Evolutionary conservation across 2,888 invertebrate species (phyloP), one percentile per base, ranked within the genome.

Genomic region (Cantharis rufa): DNA sequence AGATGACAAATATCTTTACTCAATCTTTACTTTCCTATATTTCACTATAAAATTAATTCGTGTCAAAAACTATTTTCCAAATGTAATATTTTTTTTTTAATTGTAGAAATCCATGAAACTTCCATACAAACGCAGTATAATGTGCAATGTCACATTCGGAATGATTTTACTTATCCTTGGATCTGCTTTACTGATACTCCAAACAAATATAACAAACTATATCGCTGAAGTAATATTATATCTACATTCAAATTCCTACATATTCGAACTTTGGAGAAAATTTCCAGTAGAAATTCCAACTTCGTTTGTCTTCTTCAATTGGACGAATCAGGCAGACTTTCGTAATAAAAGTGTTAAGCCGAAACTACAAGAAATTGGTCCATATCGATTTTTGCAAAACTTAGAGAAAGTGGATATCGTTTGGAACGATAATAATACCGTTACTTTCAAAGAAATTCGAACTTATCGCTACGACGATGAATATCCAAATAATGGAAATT

Each of bases 361-460:
- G 9, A 89, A 88, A 68, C 87, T 93, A 27, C 86, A 90, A 72
- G 89, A 91, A 84, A 82, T 90, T 75, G 93, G 93, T 24, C 93
- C 93, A 0, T 93, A 93, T 85, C 89, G 92, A 9, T 94, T 90
- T 85, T 91, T 90, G 1, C 94, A 95, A 86, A 87, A 90, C 21
- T 91, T 92, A 2, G 91, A 92, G 72, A 95, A 95, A 86, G 92
- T 93, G 10, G 92, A 96, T 85, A 89, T 96, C 2, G 89, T 89
- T 0, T 95, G 94, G 91, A 91, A 94, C 90, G 88, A 92, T 76
- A 95, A 95, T 84, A 89, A 90, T 62, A 94, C 96, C 0, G 91
- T 96, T 27, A 92, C 92, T 48, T 96, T 94, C 87, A 88, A 90
- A 15, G 92, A 93, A 62, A 90, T 89, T 70, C 91, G 93, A 81